Base-by-base conservation (phyloP, 2,888 invertebrate genomes). In the Drosophila differens region DNA sequence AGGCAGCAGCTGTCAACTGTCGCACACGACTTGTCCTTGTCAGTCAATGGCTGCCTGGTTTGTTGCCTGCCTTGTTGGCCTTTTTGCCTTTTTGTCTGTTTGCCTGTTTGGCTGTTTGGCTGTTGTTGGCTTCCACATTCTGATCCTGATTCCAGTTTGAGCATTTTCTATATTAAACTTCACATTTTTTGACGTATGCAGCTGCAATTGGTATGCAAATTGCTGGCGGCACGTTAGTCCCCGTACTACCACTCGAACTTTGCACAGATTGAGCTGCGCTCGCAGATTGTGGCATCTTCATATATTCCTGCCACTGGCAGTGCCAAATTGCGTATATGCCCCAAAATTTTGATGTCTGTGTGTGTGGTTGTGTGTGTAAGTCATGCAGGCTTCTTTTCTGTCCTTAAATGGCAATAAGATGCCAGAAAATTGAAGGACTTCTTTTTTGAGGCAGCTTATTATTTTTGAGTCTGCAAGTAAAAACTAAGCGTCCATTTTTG, bases 91-190 rank as follows among this genome's bases (percentile, higher is more conserved):
- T 41, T 47, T 25, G 22, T 14, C n/a, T n/a, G 10, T n/a, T 41
- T n/a, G 47, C 32, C 25, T 33, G 39, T n/a, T 37, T 35, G 49
- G 6, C 62, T 7, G 47, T 47, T 47, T 47, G 47, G 5, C n/a
- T 41, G 41, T 54, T 35, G 54, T 32, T 52, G 53, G 54, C 54
- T 37, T 55, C 16, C 54, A 35, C 25, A 54, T 35, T 28, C 28
- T 28, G 53, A 58, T 52, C 51, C 74, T 32, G 68, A 51, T 44
- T 51, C 69, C 76, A 37, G 59, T 81, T 79, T 82, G 72, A 86
- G 81, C 74, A 88, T 90, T 89, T 91, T 90, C 89, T 85, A 89
- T 89, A 91, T 89, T 88, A 91, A 91, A 91, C 88, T 90, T 91
- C 79, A 85, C 91, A 90, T 76, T 90, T 85, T 85, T 90, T 90